phyloP scores from a whole-genome alignment of 2,888 invertebrate genomes.

The Lacanobia wlatinum region DNA sequence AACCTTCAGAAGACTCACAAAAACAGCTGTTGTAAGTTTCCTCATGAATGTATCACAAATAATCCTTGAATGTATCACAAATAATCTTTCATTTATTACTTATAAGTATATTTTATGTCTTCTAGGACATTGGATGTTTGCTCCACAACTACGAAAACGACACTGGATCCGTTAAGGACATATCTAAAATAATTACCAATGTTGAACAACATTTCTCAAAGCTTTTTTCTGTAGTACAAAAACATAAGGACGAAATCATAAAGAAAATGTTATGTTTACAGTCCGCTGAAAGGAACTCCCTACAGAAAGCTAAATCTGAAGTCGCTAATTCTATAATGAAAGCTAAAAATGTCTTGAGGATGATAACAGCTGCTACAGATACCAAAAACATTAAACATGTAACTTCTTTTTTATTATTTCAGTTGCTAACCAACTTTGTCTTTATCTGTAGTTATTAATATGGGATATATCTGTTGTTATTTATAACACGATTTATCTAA shows the following conservation, averaged over 20 bases:
- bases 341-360: constrained; percentile 72
- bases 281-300: constrained; percentile 77
- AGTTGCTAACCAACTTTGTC: too few species aligned
- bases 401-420: not conserved
- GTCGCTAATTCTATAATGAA: constrained; percentile 77
- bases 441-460: too few species aligned
- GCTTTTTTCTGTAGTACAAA: constrained; percentile 88
- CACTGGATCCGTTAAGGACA: constrained; percentile 73
- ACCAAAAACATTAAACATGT: constrained; percentile 76
- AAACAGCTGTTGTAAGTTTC: constrained; percentile 83
- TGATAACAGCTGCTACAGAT: constrained; percentile 68
- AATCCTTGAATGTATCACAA: not conserved
- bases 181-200: constrained; percentile 74
- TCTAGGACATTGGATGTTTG: constrained; percentile 83
- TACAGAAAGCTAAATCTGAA: constrained; percentile 75
- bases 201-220: constrained; percentile 89
- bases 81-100: not conserved
- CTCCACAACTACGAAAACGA: constrained; percentile 80
- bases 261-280: constrained; percentile 77
- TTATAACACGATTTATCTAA: too few species aligned
- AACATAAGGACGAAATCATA: constrained; percentile 86
- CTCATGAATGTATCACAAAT: not conserved
- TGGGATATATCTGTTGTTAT: too few species aligned
- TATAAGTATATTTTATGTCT: constrained; percentile 43
- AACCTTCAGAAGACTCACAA: constrained; percentile 82